phyloP scores from a whole-genome alignment of 2,888 invertebrate genomes.

The Amorpha juglandis region DNA sequence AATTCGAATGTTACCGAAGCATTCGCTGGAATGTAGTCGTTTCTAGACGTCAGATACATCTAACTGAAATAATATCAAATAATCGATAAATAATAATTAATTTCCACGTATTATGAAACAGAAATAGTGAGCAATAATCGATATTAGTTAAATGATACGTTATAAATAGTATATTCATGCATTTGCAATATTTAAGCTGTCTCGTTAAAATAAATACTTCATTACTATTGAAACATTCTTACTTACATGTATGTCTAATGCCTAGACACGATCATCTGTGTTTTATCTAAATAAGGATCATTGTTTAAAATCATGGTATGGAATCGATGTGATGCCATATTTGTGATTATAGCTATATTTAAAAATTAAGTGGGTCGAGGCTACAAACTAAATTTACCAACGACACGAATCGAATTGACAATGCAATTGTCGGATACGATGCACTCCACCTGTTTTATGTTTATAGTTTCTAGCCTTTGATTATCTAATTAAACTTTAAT shows the following conservation, averaged over 20 bases:
- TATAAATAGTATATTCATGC: slow-evolving; percentile 20
- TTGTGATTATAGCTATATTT: slow-evolving; percentile 18
- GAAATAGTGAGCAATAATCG: slow-evolving; percentile 23
- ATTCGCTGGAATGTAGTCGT: slow-evolving; percentile 16
- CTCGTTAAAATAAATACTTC: slow-evolving; percentile 14
- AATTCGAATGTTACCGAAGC: slow-evolving; percentile 13
- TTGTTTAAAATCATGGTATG: slow-evolving; percentile 20
- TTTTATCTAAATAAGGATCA: slow-evolving; percentile 6
- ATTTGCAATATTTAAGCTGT: slow-evolving; percentile 24
- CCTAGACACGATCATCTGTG: slow-evolving; percentile 17
- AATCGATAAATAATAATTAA: slow-evolving; percentile 2
- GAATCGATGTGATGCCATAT: slow-evolving; percentile 21
- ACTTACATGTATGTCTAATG: slow-evolving; percentile 14
- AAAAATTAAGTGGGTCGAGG: neutral
- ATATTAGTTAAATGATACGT: slow-evolving; percentile 18
- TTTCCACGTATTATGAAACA: slow-evolving; percentile 7
- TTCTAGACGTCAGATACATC: slow-evolving; percentile 8
- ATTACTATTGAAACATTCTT: slow-evolving; percentile 12
- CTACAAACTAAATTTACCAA: slow-evolving; percentile 5
- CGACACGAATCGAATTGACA: neutral
- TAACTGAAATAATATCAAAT: neutral
- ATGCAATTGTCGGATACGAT: neutral
- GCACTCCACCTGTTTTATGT: neutral
- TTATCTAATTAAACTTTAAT: neutral
- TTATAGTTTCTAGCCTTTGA: slow-evolving; percentile 13